These are phyloP conservation scores for Ianthella basta DNA, from an alignment of 37 sponge, comb jelly and placozoan species.

Conservation along the genomic window DNA sequence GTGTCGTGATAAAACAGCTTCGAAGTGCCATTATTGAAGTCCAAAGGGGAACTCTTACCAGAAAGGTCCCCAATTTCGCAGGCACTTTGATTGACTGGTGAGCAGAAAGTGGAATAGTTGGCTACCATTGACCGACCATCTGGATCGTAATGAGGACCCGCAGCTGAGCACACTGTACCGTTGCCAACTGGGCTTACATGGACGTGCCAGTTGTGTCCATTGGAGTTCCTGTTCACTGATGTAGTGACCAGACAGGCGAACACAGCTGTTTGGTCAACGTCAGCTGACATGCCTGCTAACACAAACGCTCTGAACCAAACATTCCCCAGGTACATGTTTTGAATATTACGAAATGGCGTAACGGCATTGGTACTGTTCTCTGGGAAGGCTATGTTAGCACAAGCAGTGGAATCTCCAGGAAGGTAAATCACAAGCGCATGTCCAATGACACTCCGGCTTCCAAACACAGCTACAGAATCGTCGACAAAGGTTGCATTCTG, in stretches of 20 bases:
- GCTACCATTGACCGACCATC: slow-evolving; percentile 5
- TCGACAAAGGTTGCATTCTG: not conserved
- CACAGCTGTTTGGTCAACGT: not conserved
- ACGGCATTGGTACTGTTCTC: not conserved
- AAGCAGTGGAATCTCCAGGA: slow-evolving; percentile 30
- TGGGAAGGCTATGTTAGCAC: slow-evolving; percentile 76
- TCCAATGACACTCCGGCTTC: slow-evolving; percentile 65
- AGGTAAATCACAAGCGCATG: slow-evolving; percentile 65
- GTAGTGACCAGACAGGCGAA: not conserved
- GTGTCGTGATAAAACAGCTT: slow-evolving; percentile 58
- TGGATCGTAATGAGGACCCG: slow-evolving; percentile 56
- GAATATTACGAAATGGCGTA: slow-evolving; percentile 49
- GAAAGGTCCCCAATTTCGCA: slow-evolving; percentile 82
- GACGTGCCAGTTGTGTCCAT: slow-evolving; percentile 11
- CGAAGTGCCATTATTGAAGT: slow-evolving; percentile 22
- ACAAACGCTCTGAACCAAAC: slow-evolving; percentile 48
- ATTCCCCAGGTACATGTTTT: slow-evolving; percentile 37
- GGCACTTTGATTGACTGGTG: slow-evolving; percentile 1
- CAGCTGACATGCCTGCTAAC: not conserved
- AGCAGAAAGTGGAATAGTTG: slow-evolving; percentile 23
- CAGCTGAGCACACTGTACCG: slow-evolving; percentile 23
- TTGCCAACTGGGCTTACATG: not conserved
- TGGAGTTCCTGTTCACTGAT: not conserved
- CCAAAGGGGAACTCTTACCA: slow-evolving; percentile 43
- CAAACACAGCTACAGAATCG: slow-evolving; percentile 40